Evolutionary conservation across 2,797 vertebrate species (phyloP).

Genomic region (Rhabdomys pumilio): DNA sequence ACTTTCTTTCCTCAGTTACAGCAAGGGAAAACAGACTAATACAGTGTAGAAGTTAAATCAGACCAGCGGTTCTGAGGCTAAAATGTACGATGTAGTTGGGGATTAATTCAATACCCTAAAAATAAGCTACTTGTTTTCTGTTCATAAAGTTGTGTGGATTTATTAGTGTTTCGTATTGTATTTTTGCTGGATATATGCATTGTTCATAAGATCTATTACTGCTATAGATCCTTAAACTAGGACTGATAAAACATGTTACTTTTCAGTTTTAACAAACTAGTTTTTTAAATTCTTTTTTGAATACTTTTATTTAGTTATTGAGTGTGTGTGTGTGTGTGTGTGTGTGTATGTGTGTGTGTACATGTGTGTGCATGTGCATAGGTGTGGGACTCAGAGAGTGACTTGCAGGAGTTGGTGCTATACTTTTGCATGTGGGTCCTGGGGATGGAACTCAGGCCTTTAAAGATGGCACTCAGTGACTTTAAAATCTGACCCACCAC

Average conservation of each 20-base stretch:
- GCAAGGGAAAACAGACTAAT: background rate
- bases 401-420: background rate
- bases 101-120: slow-evolving; percentile 22
- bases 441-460: background rate
- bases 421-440: background rate
- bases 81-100: slow-evolving; percentile 30
- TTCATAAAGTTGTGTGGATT: background rate
- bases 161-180: background rate
- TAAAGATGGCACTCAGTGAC: background rate
- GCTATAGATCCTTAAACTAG: background rate
- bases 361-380: background rate
- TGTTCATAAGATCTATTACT: background rate
- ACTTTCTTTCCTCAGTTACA: background rate
- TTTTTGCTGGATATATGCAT: background rate
- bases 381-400: background rate
- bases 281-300: background rate
- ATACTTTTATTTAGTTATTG: background rate
- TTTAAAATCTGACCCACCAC: background rate
- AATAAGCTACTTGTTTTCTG: slow-evolving; percentile 12
- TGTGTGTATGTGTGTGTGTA: background rate
- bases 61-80: background rate
- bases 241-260: slow-evolving; percentile 2
- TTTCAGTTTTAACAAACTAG: slow-evolving; percentile 45
- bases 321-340: background rate
- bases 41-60: background rate